These are phyloP conservation scores for Dorcus parallelipipedus DNA, from an alignment of 2,888 invertebrate genomes.

Conservation along the genomic window DNA sequence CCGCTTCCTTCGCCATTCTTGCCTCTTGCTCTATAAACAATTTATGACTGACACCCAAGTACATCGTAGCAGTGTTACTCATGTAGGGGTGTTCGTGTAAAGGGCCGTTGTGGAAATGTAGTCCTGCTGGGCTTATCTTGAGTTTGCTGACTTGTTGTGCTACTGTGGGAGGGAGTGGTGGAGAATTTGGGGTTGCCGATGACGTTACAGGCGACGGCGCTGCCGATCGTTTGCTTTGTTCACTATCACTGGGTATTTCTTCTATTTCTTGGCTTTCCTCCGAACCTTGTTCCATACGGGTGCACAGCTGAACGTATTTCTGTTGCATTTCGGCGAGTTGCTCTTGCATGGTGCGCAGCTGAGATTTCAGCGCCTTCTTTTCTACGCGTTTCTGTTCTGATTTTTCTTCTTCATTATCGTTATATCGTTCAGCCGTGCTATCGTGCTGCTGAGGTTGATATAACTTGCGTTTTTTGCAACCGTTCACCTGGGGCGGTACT, in stretches of 20 bases:
- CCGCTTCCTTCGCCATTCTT: conserved; percentile 64
- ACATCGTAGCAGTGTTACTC: conserved; percentile 61
- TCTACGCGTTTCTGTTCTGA: conserved; percentile 80
- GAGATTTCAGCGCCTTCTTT: conserved; percentile 81
- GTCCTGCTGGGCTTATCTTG: conserved; percentile 48
- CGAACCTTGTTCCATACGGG: conserved; percentile 76
- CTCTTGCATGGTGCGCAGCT: conserved; percentile 82
- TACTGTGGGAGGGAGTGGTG: conserved; percentile 50
- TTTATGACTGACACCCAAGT: conserved; percentile 74
- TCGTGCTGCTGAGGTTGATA: conserved; percentile 95
- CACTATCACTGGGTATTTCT: conserved; percentile 69
- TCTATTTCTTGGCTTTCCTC: conserved; percentile 74
- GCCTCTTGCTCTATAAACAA: conserved; percentile 78
- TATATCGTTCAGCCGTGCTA: conserved; percentile 61
- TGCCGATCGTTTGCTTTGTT: conserved; percentile 55
- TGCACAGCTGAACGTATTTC: conserved; percentile 83
- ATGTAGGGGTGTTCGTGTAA: conserved; percentile 48
- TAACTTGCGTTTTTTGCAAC: conserved; percentile 92
- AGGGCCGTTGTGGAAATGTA: conserved; percentile 48
- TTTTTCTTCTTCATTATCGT: conserved; percentile 73
- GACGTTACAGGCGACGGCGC: conserved; percentile 57
- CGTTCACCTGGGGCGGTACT: conserved; percentile 78
- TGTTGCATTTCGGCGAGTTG: conserved; percentile 90
- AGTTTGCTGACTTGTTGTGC: conserved; percentile 52
- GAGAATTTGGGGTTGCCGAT: conserved; percentile 50